Evolutionary conservation across 2,888 invertebrate species (phyloP), one percentile per base, ranked within the genome.

Genomic region (Lycia hirtaria): DNA sequence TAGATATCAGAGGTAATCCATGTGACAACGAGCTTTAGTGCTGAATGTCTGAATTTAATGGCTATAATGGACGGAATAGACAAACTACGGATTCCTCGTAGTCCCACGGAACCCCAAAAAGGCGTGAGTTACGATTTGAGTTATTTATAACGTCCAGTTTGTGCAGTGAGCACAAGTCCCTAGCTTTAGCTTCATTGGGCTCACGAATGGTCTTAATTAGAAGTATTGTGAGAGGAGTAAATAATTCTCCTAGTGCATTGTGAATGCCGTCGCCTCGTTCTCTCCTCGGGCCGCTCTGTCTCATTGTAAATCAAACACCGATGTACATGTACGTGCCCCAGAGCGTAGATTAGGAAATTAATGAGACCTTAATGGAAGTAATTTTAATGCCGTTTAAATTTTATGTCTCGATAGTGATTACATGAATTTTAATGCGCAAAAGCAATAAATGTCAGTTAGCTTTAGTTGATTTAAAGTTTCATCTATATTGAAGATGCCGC

Each of bases 141-240:
- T 89, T 89, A 89, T 90, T 90, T 89, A 90, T 89, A 83, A 82
- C 81, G 77, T 79, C 87, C 85, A 85, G 88, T 86, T 86, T 83
- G 81, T 84, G 79, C 81, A 83, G 78, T 75, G 78, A 78, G 82
- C 56, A 53, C 52, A 57, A 48, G 52, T 32, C 80, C 83, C 80
- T 83, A 81, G 83, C 78, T 78, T 83, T 77, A 69, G 78, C 78
- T 81, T 81, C 85, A 81, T 85, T 80, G 81, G 80, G 61, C 82
- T 80, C 85, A 86, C 86, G 88, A 85, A 85, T 87, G 87, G 88
- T 88, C 91, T 89, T 90, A 90, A 90, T 91, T 89, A 91, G 88
- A 89, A 87, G 87, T 83, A 89, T 90, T 90, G 89, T 91, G 75
- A 63, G 75, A 76, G 78, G 79, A 72, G 83, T 88, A 88, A 88